These are phyloP conservation scores for Dione juno DNA, from an alignment of 2,888 invertebrate species.

Conservation along the genomic window DNA sequence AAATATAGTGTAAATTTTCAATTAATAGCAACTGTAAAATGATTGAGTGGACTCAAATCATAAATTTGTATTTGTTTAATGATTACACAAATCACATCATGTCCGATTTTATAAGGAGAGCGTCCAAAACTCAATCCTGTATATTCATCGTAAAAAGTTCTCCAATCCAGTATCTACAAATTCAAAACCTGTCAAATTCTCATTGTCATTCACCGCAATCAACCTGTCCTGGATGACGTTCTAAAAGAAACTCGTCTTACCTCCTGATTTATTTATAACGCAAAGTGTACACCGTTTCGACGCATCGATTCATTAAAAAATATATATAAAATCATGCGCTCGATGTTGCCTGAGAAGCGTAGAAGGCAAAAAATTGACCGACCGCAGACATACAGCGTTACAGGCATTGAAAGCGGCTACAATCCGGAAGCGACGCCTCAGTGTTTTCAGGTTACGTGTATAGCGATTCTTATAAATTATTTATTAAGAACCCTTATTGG, in stretches of 20 bases:
- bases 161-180: conserved; percentile 41
- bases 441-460: conserved; percentile 71
- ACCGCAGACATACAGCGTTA: conserved; percentile 55
- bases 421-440: conserved; percentile 68
- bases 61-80: too few relatives aligned
- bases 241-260: conserved; percentile 50
- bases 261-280: conserved; percentile 53
- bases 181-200: conserved; percentile 51
- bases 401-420: conserved; percentile 58
- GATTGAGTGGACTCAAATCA: too few relatives aligned
- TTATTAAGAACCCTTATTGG: conserved; percentile 55
- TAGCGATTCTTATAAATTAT: conserved; percentile 56
- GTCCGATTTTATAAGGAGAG: conserved; percentile 22
- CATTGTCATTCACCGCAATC: conserved; percentile 54
- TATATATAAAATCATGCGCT: conserved; percentile 57
- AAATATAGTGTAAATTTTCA: too few relatives aligned
- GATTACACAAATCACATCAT: background rate
- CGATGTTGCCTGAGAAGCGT: conserved; percentile 53
- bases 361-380: conserved; percentile 51
- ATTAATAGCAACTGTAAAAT: too few relatives aligned
- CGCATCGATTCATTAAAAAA: conserved; percentile 53
- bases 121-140: conserved; percentile 41
- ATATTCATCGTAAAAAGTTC: conserved; percentile 39
- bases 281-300: conserved; percentile 47
- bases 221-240: conserved; percentile 51